Percentiles rank a stretch among this genome's conserved stretches.
Evolutionary conservation across 2,113 vertebrate species (phyloP).

Genomic region (Syrrhaptes paradoxus): DNA sequence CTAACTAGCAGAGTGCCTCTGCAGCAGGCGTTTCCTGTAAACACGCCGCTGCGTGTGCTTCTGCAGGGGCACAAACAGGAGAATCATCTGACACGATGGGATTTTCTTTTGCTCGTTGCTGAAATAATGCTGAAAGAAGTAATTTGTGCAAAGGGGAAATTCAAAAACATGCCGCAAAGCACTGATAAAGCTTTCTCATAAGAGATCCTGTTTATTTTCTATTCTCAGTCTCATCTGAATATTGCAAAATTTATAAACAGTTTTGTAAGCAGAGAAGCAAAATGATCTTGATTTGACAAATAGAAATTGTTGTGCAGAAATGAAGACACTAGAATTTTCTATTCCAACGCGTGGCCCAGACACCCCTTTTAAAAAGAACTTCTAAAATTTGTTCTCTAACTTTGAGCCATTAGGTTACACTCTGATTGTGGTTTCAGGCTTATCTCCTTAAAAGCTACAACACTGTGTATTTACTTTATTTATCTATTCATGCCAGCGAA

Average conservation of each 20-base stretch:
- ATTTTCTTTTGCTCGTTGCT: conserved; percentile 50
- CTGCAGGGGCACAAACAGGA: conserved; percentile 13
- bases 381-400: background rate
- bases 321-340: background rate
- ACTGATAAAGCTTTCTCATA: background rate
- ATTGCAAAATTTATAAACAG: background rate
- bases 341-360: background rate
- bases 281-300: background rate
- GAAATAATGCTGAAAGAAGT: background rate
- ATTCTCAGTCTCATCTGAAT: background rate
- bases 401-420: background rate
- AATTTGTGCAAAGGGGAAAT: background rate
- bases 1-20: conserved; percentile 18
- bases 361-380: background rate
- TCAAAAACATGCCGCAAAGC: background rate
- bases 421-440: background rate
- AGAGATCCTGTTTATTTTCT: background rate
- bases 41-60: background rate
- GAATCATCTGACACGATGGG: conserved; percentile 16
- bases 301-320: background rate
- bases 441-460: conserved; percentile 38
- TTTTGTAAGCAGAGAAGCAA: background rate
- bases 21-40: conserved; percentile 68
- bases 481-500: conserved; percentile 29
- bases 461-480: conserved; percentile 8